Base-by-base conservation (phyloP, 2,797 vertebrate species). In the Chelidonichthys spinosus region DNA sequence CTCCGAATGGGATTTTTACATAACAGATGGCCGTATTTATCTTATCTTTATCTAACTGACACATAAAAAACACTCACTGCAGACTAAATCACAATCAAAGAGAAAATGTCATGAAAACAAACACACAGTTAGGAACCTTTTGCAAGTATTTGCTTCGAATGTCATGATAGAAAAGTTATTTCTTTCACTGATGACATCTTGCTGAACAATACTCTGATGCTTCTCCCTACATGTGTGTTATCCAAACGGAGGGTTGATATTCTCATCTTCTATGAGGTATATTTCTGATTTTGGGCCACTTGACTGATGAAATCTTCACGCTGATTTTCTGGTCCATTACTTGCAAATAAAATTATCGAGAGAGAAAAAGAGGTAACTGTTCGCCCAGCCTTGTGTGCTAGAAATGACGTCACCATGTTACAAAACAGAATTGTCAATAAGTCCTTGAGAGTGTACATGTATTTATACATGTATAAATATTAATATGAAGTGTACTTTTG, bases 21-120 rank as follows among this genome's bases (percentile, higher is more conserved):
- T 25, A 64, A 67, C 50, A 64, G 71, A 62, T 47, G 47, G 39
- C 33, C 32, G 3, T 17, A n/a, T 74, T 65, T 60, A 17, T 55
- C 47, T 52, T 60, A 47, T 68, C 58, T 67, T 18, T 18, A 43
- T 60, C 52, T 37, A 55, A 50, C 53, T 60, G 63, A 74, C 58
- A 63, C 60, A n/a, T 17, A 18, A n/a, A 35, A 39, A 68, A 18
- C 25, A 32, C 11, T 32, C 50, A 5, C 4, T 33, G 18, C 43
- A 25, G 35, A 60, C n/a, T 15, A 65, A 62, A 62, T 33, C 50
- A 8, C 39, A 66, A 66, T 15, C 39, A 66, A 43, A 42, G 63
- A 65, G 25, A 17, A 32, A 33, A 66, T 64, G 54, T 33, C 33
- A 47, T 61, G 56, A 25, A 25, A 63, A 6, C 11, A 42, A 61